A percentile compares a stretch with the other conserved stretches of the same genome.
Evolutionary conservation across 2,888 invertebrate species (phyloP).

Genomic region (Neoaliturus tenellus): DNA sequence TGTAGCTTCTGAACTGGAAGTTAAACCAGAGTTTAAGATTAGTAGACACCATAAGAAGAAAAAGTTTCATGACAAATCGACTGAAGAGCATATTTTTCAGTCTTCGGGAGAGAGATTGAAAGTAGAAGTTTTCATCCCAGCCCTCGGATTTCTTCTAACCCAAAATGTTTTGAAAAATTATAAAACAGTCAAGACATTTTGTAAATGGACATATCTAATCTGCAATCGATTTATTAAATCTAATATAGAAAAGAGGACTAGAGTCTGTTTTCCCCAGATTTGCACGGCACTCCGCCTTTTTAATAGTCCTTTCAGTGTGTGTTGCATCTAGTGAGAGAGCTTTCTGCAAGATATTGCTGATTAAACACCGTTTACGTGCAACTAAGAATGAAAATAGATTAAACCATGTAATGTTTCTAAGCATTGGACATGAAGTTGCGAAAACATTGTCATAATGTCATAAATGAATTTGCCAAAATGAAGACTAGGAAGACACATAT

Average conservation of each 20-base stretch:
- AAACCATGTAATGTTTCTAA: neutral
- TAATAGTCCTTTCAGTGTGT: neutral
- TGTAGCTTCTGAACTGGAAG: neutral
- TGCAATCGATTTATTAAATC: neutral
- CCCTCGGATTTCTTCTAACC: neutral
- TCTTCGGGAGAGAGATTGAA: neutral
- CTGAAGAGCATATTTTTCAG: neutral
- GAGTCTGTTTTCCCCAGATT: conserved; percentile 4
- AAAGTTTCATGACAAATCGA: neutral
- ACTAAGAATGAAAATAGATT: conserved; percentile 6
- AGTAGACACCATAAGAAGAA: neutral
- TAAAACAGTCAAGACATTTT: neutral
- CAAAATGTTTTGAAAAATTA: neutral
- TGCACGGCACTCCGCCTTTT: neutral
- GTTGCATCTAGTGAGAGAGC: conserved; percentile 10
- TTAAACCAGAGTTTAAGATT: neutral
- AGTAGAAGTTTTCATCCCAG: neutral
- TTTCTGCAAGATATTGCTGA: conserved; percentile 11
- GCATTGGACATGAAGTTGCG: neutral
- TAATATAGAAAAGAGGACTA: neutral
- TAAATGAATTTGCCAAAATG: conserved; percentile 20
- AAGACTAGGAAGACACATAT: neutral
- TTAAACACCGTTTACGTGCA: neutral
- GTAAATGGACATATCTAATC: conserved; percentile 3
- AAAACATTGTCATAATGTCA: neutral